Base-by-base conservation (phyloP, 1,140 invertebrate species). In the Anastrepha obliqua region DNA sequence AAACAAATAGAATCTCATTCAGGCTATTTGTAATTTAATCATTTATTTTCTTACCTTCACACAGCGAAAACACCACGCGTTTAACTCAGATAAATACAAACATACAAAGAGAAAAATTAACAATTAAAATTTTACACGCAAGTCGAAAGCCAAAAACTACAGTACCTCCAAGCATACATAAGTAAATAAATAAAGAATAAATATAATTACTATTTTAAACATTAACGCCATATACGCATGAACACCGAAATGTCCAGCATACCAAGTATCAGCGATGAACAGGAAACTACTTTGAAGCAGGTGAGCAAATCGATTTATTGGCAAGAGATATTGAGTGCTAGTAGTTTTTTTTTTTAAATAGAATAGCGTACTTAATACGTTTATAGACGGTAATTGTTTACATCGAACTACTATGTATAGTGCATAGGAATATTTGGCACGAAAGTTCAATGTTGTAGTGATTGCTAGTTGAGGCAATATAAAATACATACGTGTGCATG, bases 201-300 rank as follows among this genome's bases (percentile, higher is more conserved):
- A 51, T 55, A 81, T 81, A 81, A 29, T 39, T 29, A 67, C 29
- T 29, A 67, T 3, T 47, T 7, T 29, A 17, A 7, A 81, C 2
- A 81, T 67, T 13, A 62, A 55, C 51, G 51, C 51, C 51, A 55
- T 55, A 55, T 55, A 62, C 60, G 60, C 13, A 13, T 8, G 1
- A 62, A 9, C 15, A 55, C 9, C 47, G 20, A n/a, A 42, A 81
- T 81, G 74, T 29, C 74, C n/a, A 20, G 15, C 44, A 81, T 81
- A 20, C 74, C 74, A 58, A 81, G 11, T 58, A 51, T 81, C n/a
- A 81, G 2, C 44, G 74, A 81, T 58, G 74, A 44, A 58, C 74
- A 81, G 74, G 74, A 81, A 81, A 81, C 74, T 81, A n/a, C 74
- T 17, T 81, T 81, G 47, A 81, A 81, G 47, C 74, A 81, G 74